A percentile compares a stretch with the other conserved stretches of the same genome.
phyloP scores from a whole-genome alignment of 2,888 invertebrate species.

The Dorcus hopei region DNA sequence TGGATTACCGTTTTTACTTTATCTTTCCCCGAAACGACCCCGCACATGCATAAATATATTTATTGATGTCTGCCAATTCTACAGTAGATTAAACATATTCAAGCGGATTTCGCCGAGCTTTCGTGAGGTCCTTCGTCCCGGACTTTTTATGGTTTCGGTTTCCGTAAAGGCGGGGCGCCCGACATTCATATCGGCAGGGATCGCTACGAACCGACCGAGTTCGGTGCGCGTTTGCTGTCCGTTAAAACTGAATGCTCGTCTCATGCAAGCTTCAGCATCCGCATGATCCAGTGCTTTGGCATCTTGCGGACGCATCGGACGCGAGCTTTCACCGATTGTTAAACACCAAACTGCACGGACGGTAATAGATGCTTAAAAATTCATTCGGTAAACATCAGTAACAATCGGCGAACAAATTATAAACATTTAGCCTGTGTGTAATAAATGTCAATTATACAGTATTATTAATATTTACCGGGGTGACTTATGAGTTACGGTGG shows the following conservation, averaged over 20 bases:
- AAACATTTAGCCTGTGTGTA: background rate
- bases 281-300: constrained; percentile 37
- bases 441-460: constrained; percentile 28
- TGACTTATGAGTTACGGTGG: constrained; percentile 27
- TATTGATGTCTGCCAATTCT: constrained; percentile 38
- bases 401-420: too few relatives aligned
- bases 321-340: constrained; percentile 10
- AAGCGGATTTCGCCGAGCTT: constrained; percentile 26
- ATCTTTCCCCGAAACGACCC: constrained; percentile 16
- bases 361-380: too few relatives aligned
- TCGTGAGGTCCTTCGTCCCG: constrained; percentile 15
- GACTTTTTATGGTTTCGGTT: constrained; percentile 31
- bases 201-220: constrained; percentile 27
- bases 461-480: constrained; percentile 32
- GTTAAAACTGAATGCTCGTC: constrained; percentile 33
- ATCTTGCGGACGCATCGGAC: constrained; percentile 28
- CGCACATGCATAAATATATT: constrained; percentile 19
- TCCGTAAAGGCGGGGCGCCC: constrained; percentile 30
- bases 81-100: constrained; percentile 44
- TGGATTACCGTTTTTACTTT: constrained; percentile 22
- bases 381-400: too few relatives aligned
- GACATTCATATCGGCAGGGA: constrained; percentile 13
- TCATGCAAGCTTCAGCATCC: constrained; percentile 40
- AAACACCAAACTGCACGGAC: too few relatives aligned
- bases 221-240: background rate